Percentiles rank a stretch among this genome's conserved stretches.
phyloP scores from a whole-genome alignment of 2,888 invertebrate genomes.

The Drosophila emarginata region DNA sequence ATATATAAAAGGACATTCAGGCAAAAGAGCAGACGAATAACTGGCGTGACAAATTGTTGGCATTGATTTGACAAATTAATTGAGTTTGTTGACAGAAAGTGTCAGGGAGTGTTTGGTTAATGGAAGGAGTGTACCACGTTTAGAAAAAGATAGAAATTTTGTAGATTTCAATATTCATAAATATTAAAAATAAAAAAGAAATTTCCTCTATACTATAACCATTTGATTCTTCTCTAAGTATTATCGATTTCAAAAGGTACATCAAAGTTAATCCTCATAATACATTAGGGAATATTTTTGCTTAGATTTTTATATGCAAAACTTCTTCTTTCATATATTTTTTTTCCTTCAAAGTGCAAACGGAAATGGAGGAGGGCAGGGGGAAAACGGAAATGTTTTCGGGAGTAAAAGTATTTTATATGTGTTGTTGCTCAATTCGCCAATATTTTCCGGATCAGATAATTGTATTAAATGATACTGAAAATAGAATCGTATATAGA shows the following conservation, averaged over 20 bases:
- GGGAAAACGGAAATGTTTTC: slow-evolving; percentile 37
- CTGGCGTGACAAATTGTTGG: slow-evolving; percentile 67
- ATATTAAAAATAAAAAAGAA: too few species aligned
- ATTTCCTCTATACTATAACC: too few species aligned
- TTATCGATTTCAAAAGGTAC: slow-evolving; percentile 28
- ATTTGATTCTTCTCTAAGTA: slow-evolving; percentile 45
- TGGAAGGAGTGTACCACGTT: not conserved
- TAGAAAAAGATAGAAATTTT: slow-evolving; percentile 1
- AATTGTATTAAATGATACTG: slow-evolving; percentile 69
- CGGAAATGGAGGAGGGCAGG: slow-evolving; percentile 42
- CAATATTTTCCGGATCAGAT: slow-evolving; percentile 52
- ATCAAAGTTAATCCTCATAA: slow-evolving; percentile 53
- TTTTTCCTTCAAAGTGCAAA: slow-evolving; percentile 63
- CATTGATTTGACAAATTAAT: slow-evolving; percentile 78
- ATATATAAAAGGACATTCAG: slow-evolving; percentile 21
- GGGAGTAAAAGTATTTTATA: slow-evolving; percentile 56
- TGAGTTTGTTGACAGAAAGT: slow-evolving; percentile 51
- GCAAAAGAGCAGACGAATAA: slow-evolving; percentile 27
- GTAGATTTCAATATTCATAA: not conserved
- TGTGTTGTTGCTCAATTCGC: slow-evolving; percentile 28
- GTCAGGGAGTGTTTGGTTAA: slow-evolving; percentile 15
- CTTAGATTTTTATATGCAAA: slow-evolving; percentile 53
- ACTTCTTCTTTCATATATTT: slow-evolving; percentile 18
- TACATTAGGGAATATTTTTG: slow-evolving; percentile 55
- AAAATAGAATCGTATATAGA: slow-evolving; percentile 53